Evolutionary conservation across 2,797 vertebrate species (phyloP).

Genomic region (Antrozous pallidus): DNA sequence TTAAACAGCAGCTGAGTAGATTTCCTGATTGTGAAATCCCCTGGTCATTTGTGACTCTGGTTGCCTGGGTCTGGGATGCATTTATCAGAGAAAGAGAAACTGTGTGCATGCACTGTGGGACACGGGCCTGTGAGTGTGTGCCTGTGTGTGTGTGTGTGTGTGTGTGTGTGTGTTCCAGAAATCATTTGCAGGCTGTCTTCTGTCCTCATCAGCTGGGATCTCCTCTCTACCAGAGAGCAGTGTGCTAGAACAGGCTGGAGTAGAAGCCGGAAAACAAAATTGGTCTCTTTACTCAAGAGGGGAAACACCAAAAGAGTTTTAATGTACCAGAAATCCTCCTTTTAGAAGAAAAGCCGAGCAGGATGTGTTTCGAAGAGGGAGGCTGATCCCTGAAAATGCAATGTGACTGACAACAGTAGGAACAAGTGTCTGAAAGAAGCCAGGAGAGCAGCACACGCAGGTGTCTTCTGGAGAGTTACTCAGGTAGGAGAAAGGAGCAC

Average conservation of each 20-base stretch:
- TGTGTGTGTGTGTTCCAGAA: no score
- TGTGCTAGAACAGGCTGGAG: background rate
- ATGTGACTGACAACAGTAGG: background rate
- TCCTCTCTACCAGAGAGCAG: background rate
- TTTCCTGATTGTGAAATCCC: conserved; percentile 56
- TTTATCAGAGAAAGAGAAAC: background rate
- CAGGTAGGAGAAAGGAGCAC: conserved; percentile 47
- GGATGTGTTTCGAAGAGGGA: conserved; percentile 7
- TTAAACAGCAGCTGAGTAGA: background rate
- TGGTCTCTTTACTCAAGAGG: background rate
- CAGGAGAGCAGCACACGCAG: background rate
- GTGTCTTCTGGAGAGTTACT: background rate
- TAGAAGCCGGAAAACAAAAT: background rate
- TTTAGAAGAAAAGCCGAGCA: background rate
- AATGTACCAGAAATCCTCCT: background rate
- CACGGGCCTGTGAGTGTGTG: background rate
- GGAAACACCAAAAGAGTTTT: conserved; percentile 32
- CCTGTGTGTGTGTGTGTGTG: no score
- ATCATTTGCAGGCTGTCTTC: background rate
- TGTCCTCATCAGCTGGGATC: background rate
- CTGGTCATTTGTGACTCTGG: background rate
- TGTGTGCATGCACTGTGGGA: background rate
- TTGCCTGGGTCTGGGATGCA: background rate
- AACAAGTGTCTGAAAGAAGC: background rate
- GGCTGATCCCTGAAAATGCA: conserved; percentile 18